Conservation (phyloP, 2,888 invertebrate species). For the Cerastoderma edule region DNA sequence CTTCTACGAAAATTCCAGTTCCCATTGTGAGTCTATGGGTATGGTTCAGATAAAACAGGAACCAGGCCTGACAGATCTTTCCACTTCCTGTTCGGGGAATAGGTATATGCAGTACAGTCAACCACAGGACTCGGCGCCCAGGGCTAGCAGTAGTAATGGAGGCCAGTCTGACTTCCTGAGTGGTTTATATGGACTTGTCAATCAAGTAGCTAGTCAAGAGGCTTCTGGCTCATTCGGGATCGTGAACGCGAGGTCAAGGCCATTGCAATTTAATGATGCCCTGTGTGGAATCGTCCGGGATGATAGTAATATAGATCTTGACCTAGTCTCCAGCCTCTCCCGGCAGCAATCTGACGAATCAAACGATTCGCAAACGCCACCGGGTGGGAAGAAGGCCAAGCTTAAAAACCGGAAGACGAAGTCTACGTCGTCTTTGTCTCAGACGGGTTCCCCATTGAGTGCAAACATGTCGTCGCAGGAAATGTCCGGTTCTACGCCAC, state of each 20-base stretch:
- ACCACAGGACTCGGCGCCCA: conserved; percentile 16
- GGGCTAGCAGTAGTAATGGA: conserved; percentile 26
- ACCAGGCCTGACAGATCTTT: conserved; percentile 37
- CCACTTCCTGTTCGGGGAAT: conserved; percentile 12
- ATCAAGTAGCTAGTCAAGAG: conserved; percentile 43
- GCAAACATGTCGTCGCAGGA: too few relatives aligned
- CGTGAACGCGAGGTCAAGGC: conserved; percentile 34
- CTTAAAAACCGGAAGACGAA: conserved; percentile 48
- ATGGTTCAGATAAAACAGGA: conserved; percentile 48
- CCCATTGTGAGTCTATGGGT: background rate
- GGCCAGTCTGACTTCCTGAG: conserved; percentile 44
- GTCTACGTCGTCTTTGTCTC: conserved; percentile 25
- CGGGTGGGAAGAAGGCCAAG: conserved; percentile 31
- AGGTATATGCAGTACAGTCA: conserved; percentile 41
- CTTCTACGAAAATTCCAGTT: conserved; percentile 1
- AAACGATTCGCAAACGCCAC: conserved; percentile 26
- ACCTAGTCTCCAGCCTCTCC: background rate
- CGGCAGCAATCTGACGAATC: conserved; percentile 1
- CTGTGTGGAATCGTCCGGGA: conserved; percentile 55
- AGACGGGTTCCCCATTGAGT: conserved; percentile 20
- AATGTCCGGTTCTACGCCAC: background rate
- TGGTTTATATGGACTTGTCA: conserved; percentile 56
- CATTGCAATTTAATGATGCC: conserved; percentile 60
- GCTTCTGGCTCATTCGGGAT: conserved; percentile 36
- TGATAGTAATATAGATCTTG: conserved; percentile 26